Percentiles rank a stretch among this genome's conserved stretches.
phyloP scores from a whole-genome alignment of 2,113 vertebrate genomes.

The Dipodomys ordii region DNA sequence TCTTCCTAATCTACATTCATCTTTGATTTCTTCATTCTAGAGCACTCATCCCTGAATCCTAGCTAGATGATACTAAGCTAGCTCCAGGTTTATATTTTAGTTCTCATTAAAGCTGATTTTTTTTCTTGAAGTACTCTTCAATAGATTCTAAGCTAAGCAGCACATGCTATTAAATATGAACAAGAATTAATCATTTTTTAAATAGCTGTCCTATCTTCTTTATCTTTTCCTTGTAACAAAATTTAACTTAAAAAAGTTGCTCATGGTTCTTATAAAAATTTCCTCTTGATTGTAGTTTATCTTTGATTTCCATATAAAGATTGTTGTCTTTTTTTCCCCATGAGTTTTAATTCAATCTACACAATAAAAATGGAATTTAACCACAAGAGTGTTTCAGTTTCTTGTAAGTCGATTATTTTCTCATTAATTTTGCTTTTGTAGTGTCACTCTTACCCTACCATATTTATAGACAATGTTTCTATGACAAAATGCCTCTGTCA shows the following conservation, averaged over 20 bases:
- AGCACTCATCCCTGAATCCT: not conserved
- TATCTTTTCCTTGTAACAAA: not conserved
- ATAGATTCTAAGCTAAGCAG: not conserved
- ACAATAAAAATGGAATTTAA: conserved; percentile 60
- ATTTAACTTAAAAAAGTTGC: not conserved
- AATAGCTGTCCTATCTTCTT: not conserved
- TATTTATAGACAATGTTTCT: conserved; percentile 31
- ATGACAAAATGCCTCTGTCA: conserved; percentile 12
- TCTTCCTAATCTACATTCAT: not conserved
- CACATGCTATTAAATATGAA: conserved; percentile 28
- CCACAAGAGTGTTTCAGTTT: conserved; percentile 38
- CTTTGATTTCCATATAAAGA: conserved; percentile 63
- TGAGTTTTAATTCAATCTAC: conserved; percentile 62
- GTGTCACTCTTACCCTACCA: not conserved
- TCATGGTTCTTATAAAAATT: not conserved
- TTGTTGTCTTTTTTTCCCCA: conserved; percentile 55
- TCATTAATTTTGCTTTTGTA: conserved; percentile 64
- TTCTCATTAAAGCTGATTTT: conserved; percentile 46
- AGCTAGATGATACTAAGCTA: not conserved
- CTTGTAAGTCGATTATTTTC: conserved; percentile 61
- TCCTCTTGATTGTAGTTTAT: conserved; percentile 62
- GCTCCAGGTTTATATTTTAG: not conserved
- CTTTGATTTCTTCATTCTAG: not conserved
- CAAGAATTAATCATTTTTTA: conserved; percentile 38
- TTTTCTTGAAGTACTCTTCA: conserved; percentile 44